These are phyloP conservation scores for Artemia sinica DNA, from an alignment of 2,888 invertebrate species.

Conservation along the genomic window DNA sequence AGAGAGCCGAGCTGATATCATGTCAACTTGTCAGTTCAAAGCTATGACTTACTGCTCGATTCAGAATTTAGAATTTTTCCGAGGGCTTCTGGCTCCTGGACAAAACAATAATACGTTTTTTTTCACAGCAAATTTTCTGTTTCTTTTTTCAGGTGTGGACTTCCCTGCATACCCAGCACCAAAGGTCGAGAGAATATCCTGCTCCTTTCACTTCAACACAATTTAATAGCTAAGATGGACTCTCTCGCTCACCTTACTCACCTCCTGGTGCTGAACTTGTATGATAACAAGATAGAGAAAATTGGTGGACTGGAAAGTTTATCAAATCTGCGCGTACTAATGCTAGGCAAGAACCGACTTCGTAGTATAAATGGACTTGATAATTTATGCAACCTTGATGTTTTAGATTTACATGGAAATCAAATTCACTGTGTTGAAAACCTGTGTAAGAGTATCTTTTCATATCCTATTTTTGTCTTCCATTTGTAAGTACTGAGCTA, in stretches of 20 bases:
- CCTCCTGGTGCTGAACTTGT: constrained; percentile 78
- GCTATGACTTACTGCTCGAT: no score
- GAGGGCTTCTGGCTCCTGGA: no score
- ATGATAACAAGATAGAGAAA: constrained; percentile 81
- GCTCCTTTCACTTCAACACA: constrained; percentile 76
- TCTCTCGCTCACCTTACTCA: constrained; percentile 47
- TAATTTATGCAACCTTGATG: constrained; percentile 56
- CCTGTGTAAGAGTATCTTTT: constrained; percentile 30
- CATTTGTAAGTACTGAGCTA: no score
- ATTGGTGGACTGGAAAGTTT: constrained; percentile 59
- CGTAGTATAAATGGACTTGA: constrained; percentile 58
- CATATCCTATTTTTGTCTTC: no score
- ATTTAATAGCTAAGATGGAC: constrained; percentile 58
- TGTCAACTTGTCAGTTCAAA: no score
- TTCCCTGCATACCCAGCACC: constrained; percentile 63
- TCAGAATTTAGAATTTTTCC: no score
- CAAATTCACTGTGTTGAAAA: constrained; percentile 57
- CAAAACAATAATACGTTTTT: no score
- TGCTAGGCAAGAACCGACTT: constrained; percentile 80
- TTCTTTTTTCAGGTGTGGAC: constrained; percentile 34
- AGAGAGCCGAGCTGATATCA: no score
- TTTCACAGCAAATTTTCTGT: no score
- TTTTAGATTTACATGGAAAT: constrained; percentile 82
- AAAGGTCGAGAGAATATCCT: constrained; percentile 62
- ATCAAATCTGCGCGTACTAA: constrained; percentile 59